A percentile compares a stretch with the other conserved stretches of the same genome.
These are phyloP conservation scores for Bibio marci DNA, from an alignment of 2,888 invertebrate species.

Conservation along the genomic window DNA sequence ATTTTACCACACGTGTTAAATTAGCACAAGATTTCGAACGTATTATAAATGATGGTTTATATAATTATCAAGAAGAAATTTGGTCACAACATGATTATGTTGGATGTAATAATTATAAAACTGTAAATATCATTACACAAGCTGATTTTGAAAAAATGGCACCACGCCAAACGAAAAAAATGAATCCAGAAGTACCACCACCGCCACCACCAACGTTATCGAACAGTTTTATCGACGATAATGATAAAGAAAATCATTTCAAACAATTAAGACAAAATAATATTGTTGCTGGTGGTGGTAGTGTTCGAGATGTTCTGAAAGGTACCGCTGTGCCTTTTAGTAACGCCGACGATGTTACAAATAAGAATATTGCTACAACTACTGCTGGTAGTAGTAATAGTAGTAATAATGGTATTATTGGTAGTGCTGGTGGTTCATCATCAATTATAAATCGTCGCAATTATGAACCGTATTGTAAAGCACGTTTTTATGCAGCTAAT, in stretches of 20 bases:
- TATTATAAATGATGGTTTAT: constrained; percentile 92
- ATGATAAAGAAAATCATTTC: constrained; percentile 18
- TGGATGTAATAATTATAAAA: constrained; percentile 40
- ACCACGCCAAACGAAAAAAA: constrained; percentile 41
- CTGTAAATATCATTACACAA: constrained; percentile 74
- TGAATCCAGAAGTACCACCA: constrained; percentile 61
- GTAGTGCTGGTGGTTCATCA: too few species aligned
- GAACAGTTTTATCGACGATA: background rate
- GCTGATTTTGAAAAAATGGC: constrained; percentile 72
- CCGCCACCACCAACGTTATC: constrained; percentile 50
- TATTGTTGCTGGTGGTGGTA: background rate
- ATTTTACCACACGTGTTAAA: constrained; percentile 77
- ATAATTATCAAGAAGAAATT: constrained; percentile 88
- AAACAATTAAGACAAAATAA: constrained; percentile 10
- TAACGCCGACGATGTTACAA: background rate
- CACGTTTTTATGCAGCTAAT: constrained; percentile 87
- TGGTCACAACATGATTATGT: constrained; percentile 51
- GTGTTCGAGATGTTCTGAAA: background rate
- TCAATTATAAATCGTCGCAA: constrained; percentile 2
- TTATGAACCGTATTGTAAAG: constrained; percentile 16
- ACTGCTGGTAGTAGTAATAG: constrained; percentile 4
- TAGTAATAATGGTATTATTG: too few species aligned
- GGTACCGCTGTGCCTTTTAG: background rate
- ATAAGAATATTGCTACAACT: constrained; percentile 8
- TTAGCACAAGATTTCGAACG: constrained; percentile 88